phyloP scores from a whole-genome alignment of 1,140 invertebrate genomes.

The Psilanteris sp. region DNA sequence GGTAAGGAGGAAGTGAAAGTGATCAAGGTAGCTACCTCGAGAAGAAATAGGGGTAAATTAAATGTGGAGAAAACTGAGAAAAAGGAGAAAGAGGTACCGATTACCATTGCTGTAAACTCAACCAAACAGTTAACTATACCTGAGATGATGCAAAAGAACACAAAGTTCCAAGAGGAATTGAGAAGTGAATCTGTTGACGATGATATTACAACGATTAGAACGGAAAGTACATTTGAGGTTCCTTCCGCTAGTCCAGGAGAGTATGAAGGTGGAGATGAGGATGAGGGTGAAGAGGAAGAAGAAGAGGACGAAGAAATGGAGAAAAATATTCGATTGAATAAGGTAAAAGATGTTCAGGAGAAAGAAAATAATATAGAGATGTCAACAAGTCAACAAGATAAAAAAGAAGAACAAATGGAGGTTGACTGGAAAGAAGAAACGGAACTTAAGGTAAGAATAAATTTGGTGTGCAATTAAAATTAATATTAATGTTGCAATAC shows the following conservation, averaged over 20 bases:
- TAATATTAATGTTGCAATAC: no score
- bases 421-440: neutral
- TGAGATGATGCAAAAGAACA: slow-evolving; percentile 64
- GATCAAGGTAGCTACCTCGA: slow-evolving; percentile 57
- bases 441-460: no score
- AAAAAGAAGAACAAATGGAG: slow-evolving; percentile 6
- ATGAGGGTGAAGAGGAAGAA: slow-evolving; percentile 74
- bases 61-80: slow-evolving; percentile 65
- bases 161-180: slow-evolving; percentile 22
- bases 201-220: slow-evolving; percentile 44
- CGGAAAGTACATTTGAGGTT: slow-evolving; percentile 64
- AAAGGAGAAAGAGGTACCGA: slow-evolving; percentile 7
- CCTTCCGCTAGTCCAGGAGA: slow-evolving; percentile 79
- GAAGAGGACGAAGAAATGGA: slow-evolving; percentile 54
- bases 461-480: no score
- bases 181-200: slow-evolving; percentile 27
- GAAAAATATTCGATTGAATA: neutral
- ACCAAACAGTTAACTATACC: slow-evolving; percentile 67
- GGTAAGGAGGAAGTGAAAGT: slow-evolving; percentile 68
- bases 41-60: slow-evolving; percentile 69
- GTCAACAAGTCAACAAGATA: neutral
- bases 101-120: neutral
- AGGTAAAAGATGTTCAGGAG: slow-evolving; percentile 16
- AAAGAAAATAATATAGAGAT: slow-evolving; percentile 25
- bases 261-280: slow-evolving; percentile 79